Percentiles rank a stretch among this genome's conserved stretches.
These are phyloP conservation scores for Neuroscelio doddi DNA, from an alignment of 2,888 invertebrate species.

Conservation along the genomic window DNA sequence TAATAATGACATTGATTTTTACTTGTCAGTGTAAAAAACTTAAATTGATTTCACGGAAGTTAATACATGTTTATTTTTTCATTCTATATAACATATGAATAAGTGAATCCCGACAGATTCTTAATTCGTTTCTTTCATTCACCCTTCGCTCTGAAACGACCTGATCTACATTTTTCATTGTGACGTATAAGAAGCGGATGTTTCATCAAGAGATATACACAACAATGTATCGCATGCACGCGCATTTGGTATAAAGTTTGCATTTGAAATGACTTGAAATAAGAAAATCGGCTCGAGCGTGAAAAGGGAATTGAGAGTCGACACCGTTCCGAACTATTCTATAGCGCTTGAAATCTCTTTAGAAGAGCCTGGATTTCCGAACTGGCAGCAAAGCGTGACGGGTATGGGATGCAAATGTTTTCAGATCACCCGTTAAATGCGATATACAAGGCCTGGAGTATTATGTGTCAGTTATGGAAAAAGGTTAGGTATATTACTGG, in stretches of 20 bases:
- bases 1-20: no score
- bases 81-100: background rate
- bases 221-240: no score
- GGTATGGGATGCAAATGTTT: constrained; percentile 46
- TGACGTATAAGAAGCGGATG: background rate
- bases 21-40: no score
- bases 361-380: background rate
- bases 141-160: background rate
- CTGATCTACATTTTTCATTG: constrained; percentile 1
- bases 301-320: background rate
- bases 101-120: background rate
- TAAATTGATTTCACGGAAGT: no score
- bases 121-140: constrained; percentile 3
- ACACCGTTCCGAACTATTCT: no score
- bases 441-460: constrained; percentile 57
- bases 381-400: background rate
- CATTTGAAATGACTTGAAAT: background rate
- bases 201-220: background rate
- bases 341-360: constrained; percentile 6
- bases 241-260: background rate
- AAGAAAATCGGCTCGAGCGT: background rate
- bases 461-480: constrained; percentile 60
- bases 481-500: constrained; percentile 1
- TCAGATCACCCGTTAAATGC: constrained; percentile 56
- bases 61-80: background rate